Evolutionary conservation across 2,113 vertebrate species (phyloP), one percentile per base, ranked within the genome.

Genomic region (Jacana jacana): DNA sequence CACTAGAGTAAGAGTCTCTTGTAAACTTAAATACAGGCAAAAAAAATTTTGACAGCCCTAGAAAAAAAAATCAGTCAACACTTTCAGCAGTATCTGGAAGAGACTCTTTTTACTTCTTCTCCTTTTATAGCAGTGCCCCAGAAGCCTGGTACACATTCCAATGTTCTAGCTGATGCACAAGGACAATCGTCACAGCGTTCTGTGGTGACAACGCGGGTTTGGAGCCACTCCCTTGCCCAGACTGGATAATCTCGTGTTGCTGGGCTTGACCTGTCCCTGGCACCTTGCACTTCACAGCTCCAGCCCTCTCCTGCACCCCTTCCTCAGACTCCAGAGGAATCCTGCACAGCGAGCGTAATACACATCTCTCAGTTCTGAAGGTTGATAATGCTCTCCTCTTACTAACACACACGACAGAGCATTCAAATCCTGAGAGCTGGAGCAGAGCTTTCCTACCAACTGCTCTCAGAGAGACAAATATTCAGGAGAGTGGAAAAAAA

Each of bases 171-270:
- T 63, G 8, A 6, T 0, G 11, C 15, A 35, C 7, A 70, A 35
- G 20, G 17, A 91, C 23, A 70, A 86, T 52, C 8, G 9, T 16
- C 11, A 13, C 4, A 25, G 27, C 13, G 23, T 42, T 87, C 3
- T 12, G 28, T 12, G 71, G 57, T 7, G 13, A 28, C 0, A 49
- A 12, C 0, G 0, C 0, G 40, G 33, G 11, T 37, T 11, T 69
- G 49, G 44, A 81, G 52, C n/a, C 31, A 64, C 18, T 51, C 52
- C 42, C 19, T n/a, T 42, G 42, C 58, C 33, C 66, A 60, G 18
- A 18, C 13, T 46, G 39, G n/a, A 33, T 24, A 28, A 46, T 19
- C 31, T 37, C 14, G 5, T 30, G 2, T 4, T 65, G 39, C 24
- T 86, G 46, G 11, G n/a, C 6, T 19, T 65, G 14, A 54, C 9